Evolutionary conservation across 2,113 vertebrate genomes (phyloP).

Genomic region (Ivindomyrus marchei): DNA sequence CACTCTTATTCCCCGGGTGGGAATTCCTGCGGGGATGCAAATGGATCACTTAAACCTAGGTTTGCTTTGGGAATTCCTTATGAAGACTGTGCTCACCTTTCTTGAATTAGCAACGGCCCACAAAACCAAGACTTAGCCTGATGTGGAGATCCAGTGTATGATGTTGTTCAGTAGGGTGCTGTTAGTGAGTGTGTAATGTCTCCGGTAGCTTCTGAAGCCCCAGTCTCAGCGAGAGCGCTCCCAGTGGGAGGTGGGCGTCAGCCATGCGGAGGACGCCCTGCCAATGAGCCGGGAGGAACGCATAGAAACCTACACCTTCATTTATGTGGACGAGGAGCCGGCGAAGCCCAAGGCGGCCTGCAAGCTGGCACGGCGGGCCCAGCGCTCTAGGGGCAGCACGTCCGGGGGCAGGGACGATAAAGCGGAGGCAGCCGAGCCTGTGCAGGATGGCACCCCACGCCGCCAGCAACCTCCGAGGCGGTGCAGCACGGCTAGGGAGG

Average conservation of each 20-base stretch:
- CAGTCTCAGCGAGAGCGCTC: conserved; percentile 86
- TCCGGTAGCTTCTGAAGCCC: conserved; percentile 81
- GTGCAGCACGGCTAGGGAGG: conserved; percentile 56
- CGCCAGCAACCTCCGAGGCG: conserved; percentile 78
- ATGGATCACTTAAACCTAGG: not conserved
- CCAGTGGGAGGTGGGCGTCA: conserved; percentile 95
- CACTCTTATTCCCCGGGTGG: not conserved
- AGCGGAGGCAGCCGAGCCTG: not conserved
- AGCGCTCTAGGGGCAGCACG: not conserved
- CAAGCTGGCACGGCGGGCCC: not conserved
- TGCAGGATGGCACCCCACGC: conserved; percentile 29
- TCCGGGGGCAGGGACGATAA: not conserved
- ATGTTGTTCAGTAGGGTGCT: not conserved
- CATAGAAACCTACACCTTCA: conserved; percentile 96
- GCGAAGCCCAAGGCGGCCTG: not conserved
- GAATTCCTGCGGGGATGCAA: not conserved
- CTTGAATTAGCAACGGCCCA: not conserved
- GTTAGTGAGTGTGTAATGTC: not conserved
- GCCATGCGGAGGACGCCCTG: conserved; percentile 89
- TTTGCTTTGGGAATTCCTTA: not conserved
- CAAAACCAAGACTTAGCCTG: not conserved
- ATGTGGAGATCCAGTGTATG: not conserved
- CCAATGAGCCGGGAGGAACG: conserved; percentile 88
- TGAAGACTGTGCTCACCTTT: not conserved
- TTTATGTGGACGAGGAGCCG: conserved; percentile 89